These are phyloP conservation scores for Melikaiella ostensackeni DNA, from an alignment of 2,888 invertebrate species.

Conservation along the genomic window DNA sequence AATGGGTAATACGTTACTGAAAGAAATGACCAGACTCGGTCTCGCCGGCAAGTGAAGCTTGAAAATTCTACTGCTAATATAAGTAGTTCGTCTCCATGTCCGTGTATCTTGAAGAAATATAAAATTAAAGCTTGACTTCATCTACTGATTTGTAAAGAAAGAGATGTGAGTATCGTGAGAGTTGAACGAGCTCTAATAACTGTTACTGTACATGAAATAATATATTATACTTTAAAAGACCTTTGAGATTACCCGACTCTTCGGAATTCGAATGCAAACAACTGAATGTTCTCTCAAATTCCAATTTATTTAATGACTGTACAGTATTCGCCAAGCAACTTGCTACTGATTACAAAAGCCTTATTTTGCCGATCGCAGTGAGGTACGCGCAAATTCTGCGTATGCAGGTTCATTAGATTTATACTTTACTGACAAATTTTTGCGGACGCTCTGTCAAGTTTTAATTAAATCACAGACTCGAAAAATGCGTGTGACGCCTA, in stretches of 20 bases:
- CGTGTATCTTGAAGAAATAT: slow-evolving; percentile 65
- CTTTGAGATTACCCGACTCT: slow-evolving; percentile 37
- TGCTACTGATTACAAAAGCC: slow-evolving; percentile 27
- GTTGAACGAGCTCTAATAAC: slow-evolving; percentile 42
- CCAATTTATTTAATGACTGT: slow-evolving; percentile 48
- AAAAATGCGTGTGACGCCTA: slow-evolving; percentile 60
- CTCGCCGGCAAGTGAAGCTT: slow-evolving; percentile 63
- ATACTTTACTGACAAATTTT: slow-evolving; percentile 46
- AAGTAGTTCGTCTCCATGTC: slow-evolving; percentile 71
- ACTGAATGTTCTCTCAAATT: slow-evolving; percentile 40
- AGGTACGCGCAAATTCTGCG: slow-evolving; percentile 6
- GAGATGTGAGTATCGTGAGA: slow-evolving; percentile 10
- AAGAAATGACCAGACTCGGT: slow-evolving; percentile 92
- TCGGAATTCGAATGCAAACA: slow-evolving; percentile 24
- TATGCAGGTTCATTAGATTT: slow-evolving; percentile 6
- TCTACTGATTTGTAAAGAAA: slow-evolving; percentile 41
- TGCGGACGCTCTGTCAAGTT: slow-evolving; percentile 45
- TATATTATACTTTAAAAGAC: slow-evolving; percentile 42
- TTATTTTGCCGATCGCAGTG: not conserved
- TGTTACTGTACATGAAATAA: slow-evolving; percentile 43
- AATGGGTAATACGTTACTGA: slow-evolving; percentile 93
- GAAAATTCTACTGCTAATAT: slow-evolving; percentile 57
- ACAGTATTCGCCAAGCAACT: slow-evolving; percentile 46
- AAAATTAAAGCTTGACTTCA: slow-evolving; percentile 56
- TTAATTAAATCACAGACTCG: slow-evolving; percentile 50